These are phyloP conservation scores for Planiliza haematocheilus DNA, from an alignment of 2,113 vertebrate species.

Conservation along the genomic window DNA sequence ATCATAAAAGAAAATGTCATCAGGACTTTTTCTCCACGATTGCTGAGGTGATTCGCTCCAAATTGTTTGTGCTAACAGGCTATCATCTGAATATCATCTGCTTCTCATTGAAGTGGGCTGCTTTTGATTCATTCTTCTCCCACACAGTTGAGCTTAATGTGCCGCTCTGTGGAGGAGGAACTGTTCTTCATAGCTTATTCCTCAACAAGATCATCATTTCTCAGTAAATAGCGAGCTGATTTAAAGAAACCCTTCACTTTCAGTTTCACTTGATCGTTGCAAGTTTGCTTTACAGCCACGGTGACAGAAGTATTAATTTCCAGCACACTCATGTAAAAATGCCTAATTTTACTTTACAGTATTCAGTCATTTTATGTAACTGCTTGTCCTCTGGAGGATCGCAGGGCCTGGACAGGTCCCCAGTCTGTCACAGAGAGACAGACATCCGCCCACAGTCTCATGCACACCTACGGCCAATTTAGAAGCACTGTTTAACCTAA, in stretches of 20 bases:
- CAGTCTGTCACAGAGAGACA: too few relatives aligned
- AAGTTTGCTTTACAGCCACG: not conserved
- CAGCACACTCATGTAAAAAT: too few relatives aligned
- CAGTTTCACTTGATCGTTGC: not conserved
- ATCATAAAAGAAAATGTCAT: slow-evolving; percentile 22
- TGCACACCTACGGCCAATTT: too few relatives aligned
- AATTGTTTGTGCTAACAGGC: slow-evolving; percentile 39
- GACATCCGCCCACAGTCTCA: too few relatives aligned
- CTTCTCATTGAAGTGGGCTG: slow-evolving; percentile 4
- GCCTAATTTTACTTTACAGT: too few relatives aligned
- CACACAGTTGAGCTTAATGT: slow-evolving; percentile 48
- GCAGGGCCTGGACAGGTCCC: too few relatives aligned
- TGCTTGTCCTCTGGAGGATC: too few relatives aligned
- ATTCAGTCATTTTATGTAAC: too few relatives aligned
- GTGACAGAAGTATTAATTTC: too few relatives aligned
- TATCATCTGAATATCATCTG: slow-evolving; percentile 44
- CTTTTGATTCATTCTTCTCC: slow-evolving; percentile 61
- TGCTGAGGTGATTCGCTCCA: slow-evolving; percentile 19
- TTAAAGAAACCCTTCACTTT: not conserved
- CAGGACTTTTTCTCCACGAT: slow-evolving; percentile 51
- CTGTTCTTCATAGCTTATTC: slow-evolving; percentile 36
- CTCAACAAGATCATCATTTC: slow-evolving; percentile 7
- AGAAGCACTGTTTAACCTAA: too few relatives aligned
- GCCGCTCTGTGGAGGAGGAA: slow-evolving; percentile 44
- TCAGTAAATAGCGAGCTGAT: slow-evolving; percentile 14